A percentile compares a stretch with the other conserved stretches of the same genome.
Evolutionary conservation across 1,140 invertebrate genomes (phyloP).

Genomic region (Orussus abietinus): DNA sequence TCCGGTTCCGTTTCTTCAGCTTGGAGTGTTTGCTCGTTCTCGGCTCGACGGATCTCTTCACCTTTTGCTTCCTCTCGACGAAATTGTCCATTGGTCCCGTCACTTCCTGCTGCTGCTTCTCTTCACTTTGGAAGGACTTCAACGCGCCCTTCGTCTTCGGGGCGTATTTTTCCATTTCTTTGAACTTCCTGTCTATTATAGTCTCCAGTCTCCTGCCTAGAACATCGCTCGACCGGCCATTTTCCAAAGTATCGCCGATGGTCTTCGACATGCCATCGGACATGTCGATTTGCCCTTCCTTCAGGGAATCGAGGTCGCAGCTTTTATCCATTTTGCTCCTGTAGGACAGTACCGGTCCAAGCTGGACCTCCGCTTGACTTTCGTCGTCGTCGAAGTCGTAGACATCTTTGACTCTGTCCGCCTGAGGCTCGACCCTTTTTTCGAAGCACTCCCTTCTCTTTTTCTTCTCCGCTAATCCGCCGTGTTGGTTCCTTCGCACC

Average conservation of each 20-base stretch:
- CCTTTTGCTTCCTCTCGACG: constrained; percentile 30
- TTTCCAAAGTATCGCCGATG: constrained; percentile 26
- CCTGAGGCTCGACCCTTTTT: constrained; percentile 15
- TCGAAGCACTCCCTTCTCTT: constrained; percentile 34
- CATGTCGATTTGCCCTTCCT: constrained; percentile 21
- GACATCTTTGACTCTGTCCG: constrained; percentile 38
- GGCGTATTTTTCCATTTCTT: constrained; percentile 38
- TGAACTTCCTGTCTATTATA: constrained; percentile 37
- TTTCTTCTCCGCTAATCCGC: constrained; percentile 40
- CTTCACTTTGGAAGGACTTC: constrained; percentile 40
- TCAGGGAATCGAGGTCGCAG: constrained; percentile 18
- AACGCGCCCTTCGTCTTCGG: constrained; percentile 46
- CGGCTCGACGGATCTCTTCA: constrained; percentile 26
- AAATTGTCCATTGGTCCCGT: constrained; percentile 41
- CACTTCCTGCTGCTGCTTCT: constrained; percentile 21
- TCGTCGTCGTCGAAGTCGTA: constrained; percentile 52
- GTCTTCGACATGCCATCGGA: constrained; percentile 28
- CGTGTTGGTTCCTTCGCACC: constrained; percentile 34
- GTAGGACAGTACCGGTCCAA: constrained; percentile 37
- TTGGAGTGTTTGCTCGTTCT: constrained; percentile 24
- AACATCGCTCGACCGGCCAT: constrained; percentile 21
- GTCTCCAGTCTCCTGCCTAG: constrained; percentile 26
- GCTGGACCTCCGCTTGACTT: constrained; percentile 29
- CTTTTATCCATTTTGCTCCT: constrained; percentile 34
- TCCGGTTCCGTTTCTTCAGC: constrained; percentile 27